Evolutionary conservation across 2,888 invertebrate genomes (phyloP).

Genomic region (Drosophila neotestacea): DNA sequence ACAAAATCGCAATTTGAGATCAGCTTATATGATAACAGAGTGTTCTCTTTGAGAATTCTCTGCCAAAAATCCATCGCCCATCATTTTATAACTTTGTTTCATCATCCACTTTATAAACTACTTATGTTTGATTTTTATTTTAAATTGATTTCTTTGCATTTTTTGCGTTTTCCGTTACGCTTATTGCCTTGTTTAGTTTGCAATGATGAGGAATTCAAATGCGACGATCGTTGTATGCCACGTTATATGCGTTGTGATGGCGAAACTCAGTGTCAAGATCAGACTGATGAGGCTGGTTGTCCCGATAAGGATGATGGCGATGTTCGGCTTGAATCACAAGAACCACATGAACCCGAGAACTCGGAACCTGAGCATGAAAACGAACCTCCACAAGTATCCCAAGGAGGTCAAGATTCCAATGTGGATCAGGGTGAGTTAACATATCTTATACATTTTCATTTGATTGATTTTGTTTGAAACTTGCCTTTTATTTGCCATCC

Average conservation of each 20-base stretch:
- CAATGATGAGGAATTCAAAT: conserved; percentile 87
- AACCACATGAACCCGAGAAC: conserved; percentile 56
- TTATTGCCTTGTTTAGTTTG: conserved; percentile 66
- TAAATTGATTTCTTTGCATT: conserved; percentile 29
- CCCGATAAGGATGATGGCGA: conserved; percentile 71
- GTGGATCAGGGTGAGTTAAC: conserved; percentile 11
- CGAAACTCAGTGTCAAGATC: conserved; percentile 87
- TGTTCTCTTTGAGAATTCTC: too few relatives aligned
- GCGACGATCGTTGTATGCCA: conserved; percentile 88
- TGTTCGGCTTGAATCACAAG: conserved; percentile 72
- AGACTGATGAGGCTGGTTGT: conserved; percentile 89
- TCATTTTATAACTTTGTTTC: conserved; percentile 21
- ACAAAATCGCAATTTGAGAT: conserved; percentile 8
- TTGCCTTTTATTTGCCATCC: neutral
- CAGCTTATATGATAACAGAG: neutral
- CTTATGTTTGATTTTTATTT: conserved; percentile 3
- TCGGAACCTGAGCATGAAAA: neutral
- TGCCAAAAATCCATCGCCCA: neutral
- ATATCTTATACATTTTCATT: conserved; percentile 9
- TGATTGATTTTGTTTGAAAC: conserved; percentile 15
- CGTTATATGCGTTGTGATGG: conserved; percentile 87
- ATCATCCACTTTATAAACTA: conserved; percentile 23
- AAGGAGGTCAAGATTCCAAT: neutral
- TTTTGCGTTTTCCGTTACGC: conserved; percentile 34
- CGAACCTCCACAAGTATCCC: neutral